Percentiles rank a stretch among this genome's conserved stretches.
These are phyloP conservation scores for Furcifer pardalis DNA, from an alignment of 2,797 vertebrate species.

Conservation along the genomic window DNA sequence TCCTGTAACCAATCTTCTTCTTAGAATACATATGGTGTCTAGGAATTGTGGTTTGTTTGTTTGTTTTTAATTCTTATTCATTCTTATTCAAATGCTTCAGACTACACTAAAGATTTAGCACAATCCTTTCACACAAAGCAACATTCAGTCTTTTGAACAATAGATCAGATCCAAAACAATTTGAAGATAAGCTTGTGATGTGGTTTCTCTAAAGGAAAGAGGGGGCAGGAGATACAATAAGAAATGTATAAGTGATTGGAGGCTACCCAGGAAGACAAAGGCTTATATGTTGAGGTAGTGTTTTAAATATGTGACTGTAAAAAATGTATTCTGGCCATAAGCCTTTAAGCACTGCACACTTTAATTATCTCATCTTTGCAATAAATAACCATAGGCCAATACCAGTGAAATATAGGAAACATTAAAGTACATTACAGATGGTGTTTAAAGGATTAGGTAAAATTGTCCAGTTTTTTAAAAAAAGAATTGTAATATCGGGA, in stretches of 20 bases:
- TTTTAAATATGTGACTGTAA: background rate
- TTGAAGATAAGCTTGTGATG: background rate
- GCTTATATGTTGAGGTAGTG: background rate
- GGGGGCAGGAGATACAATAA: background rate
- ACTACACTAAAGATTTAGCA: background rate
- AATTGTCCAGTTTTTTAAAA: slow-evolving; percentile 2
- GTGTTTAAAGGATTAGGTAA: background rate
- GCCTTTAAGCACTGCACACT: background rate
- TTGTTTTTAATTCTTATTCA: no score
- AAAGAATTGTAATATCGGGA: background rate
- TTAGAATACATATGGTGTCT: slow-evolving; percentile 2
- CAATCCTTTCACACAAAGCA: background rate
- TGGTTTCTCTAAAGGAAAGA: background rate
- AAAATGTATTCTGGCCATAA: background rate
- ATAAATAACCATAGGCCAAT: slow-evolving; percentile 4
- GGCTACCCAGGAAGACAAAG: background rate
- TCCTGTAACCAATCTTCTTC: slow-evolving; percentile 9
- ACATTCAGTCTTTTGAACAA: slow-evolving; percentile 1
- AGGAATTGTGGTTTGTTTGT: background rate
- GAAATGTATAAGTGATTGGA: background rate
- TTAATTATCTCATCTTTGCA: slow-evolving; percentile 30
- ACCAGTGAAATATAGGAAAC: slow-evolving; percentile 14
- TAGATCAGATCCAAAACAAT: background rate
- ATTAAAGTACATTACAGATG: background rate
- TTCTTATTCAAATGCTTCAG: background rate